Percentiles rank a stretch among this genome's conserved stretches.
Conservation (phyloP, 2,797 vertebrate species). For the Acanthornis magna region DNA sequence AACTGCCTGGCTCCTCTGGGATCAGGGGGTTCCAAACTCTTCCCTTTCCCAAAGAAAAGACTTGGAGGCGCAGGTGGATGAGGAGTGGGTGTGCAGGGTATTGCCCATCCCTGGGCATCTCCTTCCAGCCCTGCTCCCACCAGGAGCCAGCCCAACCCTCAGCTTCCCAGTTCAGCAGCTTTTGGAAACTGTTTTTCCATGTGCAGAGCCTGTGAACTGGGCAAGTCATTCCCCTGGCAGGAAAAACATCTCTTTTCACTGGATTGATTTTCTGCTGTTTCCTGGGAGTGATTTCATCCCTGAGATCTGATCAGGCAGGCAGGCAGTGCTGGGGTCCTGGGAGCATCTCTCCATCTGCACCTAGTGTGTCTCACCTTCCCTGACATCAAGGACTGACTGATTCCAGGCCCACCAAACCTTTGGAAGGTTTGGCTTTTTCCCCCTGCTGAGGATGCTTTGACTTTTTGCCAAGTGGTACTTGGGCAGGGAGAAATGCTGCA, state of each 20-base stretch:
- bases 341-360: neutral
- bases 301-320: fast-evolving
- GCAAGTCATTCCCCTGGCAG: neutral
- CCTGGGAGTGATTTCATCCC: neutral
- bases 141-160: neutral
- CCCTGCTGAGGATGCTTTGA: neutral
- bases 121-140: neutral
- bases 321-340: neutral
- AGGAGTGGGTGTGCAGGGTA: neutral
- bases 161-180: neutral
- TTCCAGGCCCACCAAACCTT: neutral
- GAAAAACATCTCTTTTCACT: neutral
- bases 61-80: neutral
- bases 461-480: neutral
- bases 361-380: neutral
- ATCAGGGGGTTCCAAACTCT: neutral
- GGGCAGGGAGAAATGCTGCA: neutral
- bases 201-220: neutral
- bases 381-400: neutral
- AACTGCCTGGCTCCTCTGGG: neutral
- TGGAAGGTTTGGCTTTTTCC: neutral
- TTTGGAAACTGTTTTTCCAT: neutral
- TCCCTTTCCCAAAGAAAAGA: neutral
- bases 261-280: neutral
- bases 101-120: neutral